Base-by-base conservation (phyloP, 1,140 invertebrate species). In the Reticulitermes speratus region DNA sequence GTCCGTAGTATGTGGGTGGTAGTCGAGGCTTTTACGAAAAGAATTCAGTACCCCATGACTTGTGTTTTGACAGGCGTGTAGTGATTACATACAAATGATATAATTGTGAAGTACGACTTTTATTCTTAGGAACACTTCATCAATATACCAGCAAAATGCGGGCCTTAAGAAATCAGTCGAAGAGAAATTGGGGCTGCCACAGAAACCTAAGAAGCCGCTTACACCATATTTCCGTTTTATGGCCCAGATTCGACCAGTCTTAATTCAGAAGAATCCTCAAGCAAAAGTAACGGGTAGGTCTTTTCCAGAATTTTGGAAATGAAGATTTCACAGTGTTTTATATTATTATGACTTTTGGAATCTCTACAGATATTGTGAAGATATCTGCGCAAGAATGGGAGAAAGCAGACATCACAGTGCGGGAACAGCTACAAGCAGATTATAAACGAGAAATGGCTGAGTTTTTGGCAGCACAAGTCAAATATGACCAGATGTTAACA, bases 401-500 rank as follows among this genome's bases (percentile, higher is more conserved):
- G 5, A 59, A 85, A 9, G 65, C 88, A 44, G 88, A 89, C 52
- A 85, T 38, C 25, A 16, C 87, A 3, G 45, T 84, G 25, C 88
- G 88, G 81, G 23, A 87, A 30, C 25, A 85, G 19, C 87, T 88
- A 45, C n/a, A 55, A 19, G 52, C 52, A 14, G 87, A 83, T 0
- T 89, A 87, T 83, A 85, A 86, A 82, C 84, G 84, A 55, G 89
- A 89, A 82, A 83, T 89, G 82, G 85, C 83, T 30, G 85, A 82
- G 0, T 89, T 87, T 82, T 19, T 75, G 7, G 52, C 86, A 75
- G 84, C 86, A 8, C 16, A 88, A 11, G 85, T 55, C 21, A 87
- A 89, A n/a, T 89, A 88, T 75, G 86, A 89, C 23, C 32, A 86
- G 25, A 86, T 85, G 9, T 84, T 89, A 11, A 89, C 88, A 30